Conservation (phyloP, 1,140 invertebrate genomes). For the Acromyrmex charruanus region DNA sequence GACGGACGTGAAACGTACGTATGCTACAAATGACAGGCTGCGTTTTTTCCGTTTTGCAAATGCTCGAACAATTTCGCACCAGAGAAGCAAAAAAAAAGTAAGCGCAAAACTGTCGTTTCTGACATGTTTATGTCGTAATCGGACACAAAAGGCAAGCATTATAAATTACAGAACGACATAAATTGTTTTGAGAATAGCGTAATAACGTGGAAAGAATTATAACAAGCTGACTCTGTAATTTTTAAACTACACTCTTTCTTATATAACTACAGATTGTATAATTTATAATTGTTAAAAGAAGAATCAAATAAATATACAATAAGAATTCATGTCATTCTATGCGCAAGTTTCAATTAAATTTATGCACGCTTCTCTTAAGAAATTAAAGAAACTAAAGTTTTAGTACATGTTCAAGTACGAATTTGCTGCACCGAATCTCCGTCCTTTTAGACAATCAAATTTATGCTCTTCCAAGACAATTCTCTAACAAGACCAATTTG, state of each 20-base stretch:
- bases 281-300: background rate
- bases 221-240: background rate
- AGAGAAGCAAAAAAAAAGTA: background rate
- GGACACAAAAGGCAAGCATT: background rate
- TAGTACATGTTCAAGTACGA: background rate
- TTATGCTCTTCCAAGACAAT: background rate
- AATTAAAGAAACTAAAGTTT: background rate
- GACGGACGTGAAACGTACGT: constrained; percentile 27
- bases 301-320: background rate
- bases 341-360: constrained; percentile 1
- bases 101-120: background rate
- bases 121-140: background rate
- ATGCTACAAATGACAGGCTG: background rate
- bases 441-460: constrained; percentile 8
- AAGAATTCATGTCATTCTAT: background rate
- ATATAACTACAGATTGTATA: too few relatives aligned
- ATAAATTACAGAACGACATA: constrained; percentile 10
- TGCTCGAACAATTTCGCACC: constrained; percentile 14
- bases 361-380: background rate
- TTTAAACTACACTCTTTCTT: background rate
- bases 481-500: background rate
- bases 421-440: background rate
- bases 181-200: background rate
- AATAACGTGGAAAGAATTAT: background rate
- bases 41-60: background rate